A percentile compares a stretch with the other conserved stretches of the same genome.
phyloP scores from a whole-genome alignment of 2,797 vertebrate species.

The Danio choprae region DNA sequence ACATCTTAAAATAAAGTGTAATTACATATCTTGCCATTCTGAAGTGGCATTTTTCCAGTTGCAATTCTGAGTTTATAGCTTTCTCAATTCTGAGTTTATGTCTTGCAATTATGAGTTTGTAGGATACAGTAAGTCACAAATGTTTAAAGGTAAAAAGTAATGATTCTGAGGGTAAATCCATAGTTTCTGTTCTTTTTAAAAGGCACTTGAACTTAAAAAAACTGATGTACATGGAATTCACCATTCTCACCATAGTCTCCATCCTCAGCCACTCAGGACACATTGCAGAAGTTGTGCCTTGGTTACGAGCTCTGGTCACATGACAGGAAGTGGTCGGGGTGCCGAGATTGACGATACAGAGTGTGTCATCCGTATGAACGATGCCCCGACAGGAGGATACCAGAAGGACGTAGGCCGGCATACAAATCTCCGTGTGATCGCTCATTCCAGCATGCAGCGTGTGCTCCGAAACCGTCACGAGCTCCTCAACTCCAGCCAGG shows the following conservation, averaged over 20 bases:
- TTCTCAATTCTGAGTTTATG: too few species aligned
- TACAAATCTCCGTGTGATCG: conserved; percentile 93
- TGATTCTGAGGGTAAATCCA: too few species aligned
- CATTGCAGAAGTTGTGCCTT: conserved; percentile 91
- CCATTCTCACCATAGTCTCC: not conserved
- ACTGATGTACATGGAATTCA: not conserved
- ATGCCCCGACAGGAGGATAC: conserved; percentile 87
- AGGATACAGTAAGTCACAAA: too few species aligned
- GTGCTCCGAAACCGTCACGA: conserved; percentile 89
- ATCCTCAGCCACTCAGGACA: conserved; percentile 89
- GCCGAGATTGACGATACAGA: conserved; percentile 88
- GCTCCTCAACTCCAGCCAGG: conserved; percentile 91
- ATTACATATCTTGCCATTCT: too few species aligned
- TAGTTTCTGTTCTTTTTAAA: too few species aligned
- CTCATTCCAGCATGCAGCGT: conserved; percentile 96
- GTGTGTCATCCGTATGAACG: conserved; percentile 98
- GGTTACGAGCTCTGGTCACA: conserved; percentile 95
- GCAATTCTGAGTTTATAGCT: too few species aligned
- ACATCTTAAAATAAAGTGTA: too few species aligned
- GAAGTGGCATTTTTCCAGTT: too few species aligned
- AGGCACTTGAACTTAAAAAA: too few species aligned
- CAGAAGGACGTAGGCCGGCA: conserved; percentile 86
- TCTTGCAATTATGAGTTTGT: too few species aligned
- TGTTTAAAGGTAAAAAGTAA: too few species aligned
- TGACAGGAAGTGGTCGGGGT: conserved; percentile 85